Base-by-base conservation (phyloP, 2,888 invertebrate genomes). In the Sylvicola fuscatus region DNA sequence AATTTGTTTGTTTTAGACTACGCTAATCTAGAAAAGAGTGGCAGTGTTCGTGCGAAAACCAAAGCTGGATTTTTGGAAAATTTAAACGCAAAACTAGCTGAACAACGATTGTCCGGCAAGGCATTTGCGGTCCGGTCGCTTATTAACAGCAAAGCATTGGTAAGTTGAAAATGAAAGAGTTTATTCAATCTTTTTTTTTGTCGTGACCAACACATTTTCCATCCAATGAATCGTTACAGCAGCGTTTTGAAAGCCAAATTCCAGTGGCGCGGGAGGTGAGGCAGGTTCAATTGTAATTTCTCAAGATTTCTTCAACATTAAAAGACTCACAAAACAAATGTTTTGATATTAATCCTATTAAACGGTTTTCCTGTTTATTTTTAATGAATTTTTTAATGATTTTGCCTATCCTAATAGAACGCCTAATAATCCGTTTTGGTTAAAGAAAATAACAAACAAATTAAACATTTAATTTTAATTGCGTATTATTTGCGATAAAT, bases 31-130 rank as follows among this genome's bases (percentile, higher is more conserved):
- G 21, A 21, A 21, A 21, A 21, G 21, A 21, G 21, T 21, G 21
- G 21, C 4, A 21, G 56, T 56, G 49, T 53, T 42, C 50, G 56
- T 42, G 47, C 55, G 37, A 57, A 61, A 43, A 53, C 57, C 39
- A 64, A 60, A 48, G 72, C 60, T 60, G 66, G 70, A 51, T 83
- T 83, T 56, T 60, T 83, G 35, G 80, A 82, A 60, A 80, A 80
- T 49, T 57, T 84, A 41, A 84, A 84, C 46, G 80, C 80, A 11
- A 83, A 81, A 47, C 58, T 86, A 47, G 68, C 73, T 34, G 69
- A 72, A 45, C 70, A 71, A 51, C 57, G 60, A 44, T 65, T 66
- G 43, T 57, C 68, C 28, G 64, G 65, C 49, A 65, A 71, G 44
- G 78, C 77, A 36, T 66, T 61, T 47, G 65, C 69, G 41, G 78